Conservation (phyloP, 2,888 invertebrate species). For the Chalcosyrphus nemorum region DNA sequence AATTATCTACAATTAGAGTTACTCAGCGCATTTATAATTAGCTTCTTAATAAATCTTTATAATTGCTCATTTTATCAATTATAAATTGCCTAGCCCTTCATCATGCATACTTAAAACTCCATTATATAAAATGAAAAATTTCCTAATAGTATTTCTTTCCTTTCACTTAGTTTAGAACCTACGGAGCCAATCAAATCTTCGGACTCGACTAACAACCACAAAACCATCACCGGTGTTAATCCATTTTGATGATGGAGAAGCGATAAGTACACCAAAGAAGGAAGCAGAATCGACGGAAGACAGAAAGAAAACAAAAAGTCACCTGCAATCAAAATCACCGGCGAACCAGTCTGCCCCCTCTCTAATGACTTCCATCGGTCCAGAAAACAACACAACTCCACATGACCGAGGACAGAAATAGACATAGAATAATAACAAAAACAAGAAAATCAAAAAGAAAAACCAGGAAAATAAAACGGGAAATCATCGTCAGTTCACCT, state of each 20-base stretch:
- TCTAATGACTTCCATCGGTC: slow-evolving; percentile 55
- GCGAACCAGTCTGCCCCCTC: slow-evolving; percentile 38
- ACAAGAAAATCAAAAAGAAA: slow-evolving; percentile 49
- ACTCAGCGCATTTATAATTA: slow-evolving; percentile 12
- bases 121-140: slow-evolving; percentile 12
- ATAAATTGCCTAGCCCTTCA: slow-evolving; percentile 2
- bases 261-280: slow-evolving; percentile 51
- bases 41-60: background rate
- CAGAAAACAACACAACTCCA: slow-evolving; percentile 35
- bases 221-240: slow-evolving; percentile 22
- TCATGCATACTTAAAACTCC: slow-evolving; percentile 10
- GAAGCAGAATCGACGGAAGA: slow-evolving; percentile 12
- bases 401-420: slow-evolving; percentile 62
- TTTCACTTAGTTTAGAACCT: slow-evolving; percentile 31
- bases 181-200: background rate
- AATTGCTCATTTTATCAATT: background rate
- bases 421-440: slow-evolving; percentile 57
- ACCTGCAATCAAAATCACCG: slow-evolving; percentile 63
- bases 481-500: slow-evolving; percentile 67
- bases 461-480: slow-evolving; percentile 60
- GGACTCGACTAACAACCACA: slow-evolving; percentile 10
- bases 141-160: slow-evolving; percentile 3
- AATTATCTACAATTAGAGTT: slow-evolving; percentile 34
- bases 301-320: slow-evolving; percentile 38
- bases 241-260: slow-evolving; percentile 45